Evolutionary conservation across 2,888 invertebrate species (phyloP).

Genomic region (Psococerastis gibbosa): DNA sequence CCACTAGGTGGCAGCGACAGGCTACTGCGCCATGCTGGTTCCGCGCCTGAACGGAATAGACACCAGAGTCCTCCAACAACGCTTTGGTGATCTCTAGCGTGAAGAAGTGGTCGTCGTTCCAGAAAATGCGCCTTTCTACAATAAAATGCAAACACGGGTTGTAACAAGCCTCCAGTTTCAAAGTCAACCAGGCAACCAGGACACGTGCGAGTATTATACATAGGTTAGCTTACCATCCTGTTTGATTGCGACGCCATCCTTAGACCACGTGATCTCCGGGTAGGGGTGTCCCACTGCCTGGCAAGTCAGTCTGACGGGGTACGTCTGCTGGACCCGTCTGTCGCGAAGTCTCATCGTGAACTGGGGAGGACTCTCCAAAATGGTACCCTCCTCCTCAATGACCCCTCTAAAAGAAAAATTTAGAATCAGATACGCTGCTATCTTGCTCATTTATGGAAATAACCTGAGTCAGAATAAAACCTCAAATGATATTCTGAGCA

Average conservation of each 20-base stretch:
- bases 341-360: conserved; percentile 72
- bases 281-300: conserved; percentile 59
- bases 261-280: conserved; percentile 66
- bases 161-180: too few species aligned
- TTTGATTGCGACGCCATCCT: conserved; percentile 42
- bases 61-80: conserved; percentile 56
- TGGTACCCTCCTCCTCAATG: conserved; percentile 21
- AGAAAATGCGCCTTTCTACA: conserved; percentile 37
- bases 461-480: too few species aligned
- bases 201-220: too few species aligned
- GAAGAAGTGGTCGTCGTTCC: conserved; percentile 58
- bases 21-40: conserved; percentile 68
- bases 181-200: too few species aligned
- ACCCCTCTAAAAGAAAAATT: conserved; percentile 14
- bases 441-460: conserved; percentile 2
- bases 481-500: too few species aligned
- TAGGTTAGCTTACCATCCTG: conserved; percentile 38
- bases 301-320: conserved; percentile 70
- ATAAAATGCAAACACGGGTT: conserved; percentile 4
- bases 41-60: conserved; percentile 57
- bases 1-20: conserved; percentile 53
- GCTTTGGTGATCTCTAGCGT: conserved; percentile 71
- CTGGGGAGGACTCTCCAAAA: conserved; percentile 46
- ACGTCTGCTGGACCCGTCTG: conserved; percentile 61
- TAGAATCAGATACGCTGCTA: neutral